Evolutionary conservation across 2,113 vertebrate genomes (phyloP), one percentile per base, ranked within the genome.

Genomic region (Neolamprologus caudopunctatus): DNA sequence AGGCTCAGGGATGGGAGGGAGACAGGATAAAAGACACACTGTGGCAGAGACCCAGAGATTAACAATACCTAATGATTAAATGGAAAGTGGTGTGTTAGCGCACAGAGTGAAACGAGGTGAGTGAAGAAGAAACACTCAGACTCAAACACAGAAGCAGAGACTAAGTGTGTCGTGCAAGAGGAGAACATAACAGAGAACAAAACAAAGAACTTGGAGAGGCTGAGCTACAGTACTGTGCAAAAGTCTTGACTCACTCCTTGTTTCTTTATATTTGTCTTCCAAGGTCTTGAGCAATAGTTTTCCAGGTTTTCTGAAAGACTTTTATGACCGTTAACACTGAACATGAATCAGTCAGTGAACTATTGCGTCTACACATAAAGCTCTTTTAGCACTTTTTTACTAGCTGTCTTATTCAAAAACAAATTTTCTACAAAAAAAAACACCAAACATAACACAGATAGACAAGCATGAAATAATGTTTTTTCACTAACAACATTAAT

Each of bases 391-490:
- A 71, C n/a, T 42, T 42, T 71, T 14, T 71, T 71, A 71, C 8
- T 71, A 24, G n/a, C 66, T 42, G 12, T 40, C 66, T 71, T 40
- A 14, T 24, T 24, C 35, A 9, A 71, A 71, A 71, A 42, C 3
- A 42, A 9, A 42, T 42, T 24, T 21, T 71, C 40, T 17, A 45
- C 24, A 45, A 47, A 45, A 45, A 4, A 2, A 2, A 0, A 0
- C 21, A 14, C 21, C 40, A 47, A 73, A 47, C 21, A 35, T n/a
- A 21, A 5, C 19, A 21, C 11, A 68, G 61, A 37, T 21, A 13
- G 63, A 68, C 35, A 40, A 5, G 11, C 35, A 35, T 63, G 35
- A 68, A 68, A 21, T 68, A 68, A 21, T 68, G 19, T 68, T 40
- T 68, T 68, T 68, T 12, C 19, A 40, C 11, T 37, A 68, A 68